Evolutionary conservation across 2,888 invertebrate genomes (phyloP).

Genomic region (Ochropleura plecta): DNA sequence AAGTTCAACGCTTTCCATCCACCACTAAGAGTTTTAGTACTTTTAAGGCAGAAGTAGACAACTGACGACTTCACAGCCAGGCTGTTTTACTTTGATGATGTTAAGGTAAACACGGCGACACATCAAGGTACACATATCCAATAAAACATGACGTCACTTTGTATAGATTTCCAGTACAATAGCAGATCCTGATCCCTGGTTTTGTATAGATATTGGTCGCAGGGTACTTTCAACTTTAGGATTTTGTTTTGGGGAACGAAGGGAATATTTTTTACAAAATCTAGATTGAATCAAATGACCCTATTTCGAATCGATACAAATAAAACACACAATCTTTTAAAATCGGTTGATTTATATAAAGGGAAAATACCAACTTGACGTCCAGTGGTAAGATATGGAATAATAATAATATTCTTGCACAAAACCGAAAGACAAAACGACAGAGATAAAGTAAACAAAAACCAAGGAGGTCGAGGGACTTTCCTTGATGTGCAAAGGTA

Average conservation of each 20-base stretch:
- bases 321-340: not conserved
- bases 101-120: not conserved
- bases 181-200: too few species aligned
- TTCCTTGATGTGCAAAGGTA: slow-evolving; percentile 59
- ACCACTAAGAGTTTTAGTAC: not conserved
- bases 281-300: not conserved
- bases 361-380: not conserved
- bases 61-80: not conserved
- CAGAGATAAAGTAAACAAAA: slow-evolving; percentile 18
- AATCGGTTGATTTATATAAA: not conserved
- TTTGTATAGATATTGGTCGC: too few species aligned
- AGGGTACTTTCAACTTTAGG: too few species aligned
- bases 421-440: slow-evolving; percentile 12
- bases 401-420: not conserved
- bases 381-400: not conserved
- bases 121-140: too few species aligned
- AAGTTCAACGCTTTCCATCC: slow-evolving; percentile 24
- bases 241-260: too few species aligned
- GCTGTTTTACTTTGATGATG: not conserved
- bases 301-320: not conserved
- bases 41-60: not conserved
- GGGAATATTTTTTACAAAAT: not conserved
- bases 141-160: too few species aligned
- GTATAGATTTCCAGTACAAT: too few species aligned
- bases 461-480: slow-evolving; percentile 46